phyloP scores from a whole-genome alignment of 2,797 vertebrate genomes.

The Streptopelia turtur region DNA sequence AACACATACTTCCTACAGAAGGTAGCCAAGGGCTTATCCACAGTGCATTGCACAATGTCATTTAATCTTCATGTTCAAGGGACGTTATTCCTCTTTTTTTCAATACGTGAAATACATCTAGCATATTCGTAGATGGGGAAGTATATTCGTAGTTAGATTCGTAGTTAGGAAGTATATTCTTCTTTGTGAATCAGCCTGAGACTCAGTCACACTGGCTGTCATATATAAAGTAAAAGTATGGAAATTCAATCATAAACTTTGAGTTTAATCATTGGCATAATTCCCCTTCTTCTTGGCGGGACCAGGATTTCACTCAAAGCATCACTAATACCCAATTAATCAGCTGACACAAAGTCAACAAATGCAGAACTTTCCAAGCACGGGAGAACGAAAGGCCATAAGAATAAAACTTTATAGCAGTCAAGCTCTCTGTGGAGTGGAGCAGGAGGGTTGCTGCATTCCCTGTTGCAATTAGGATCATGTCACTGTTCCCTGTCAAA shows the following conservation, averaged over 20 bases:
- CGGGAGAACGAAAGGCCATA: neutral
- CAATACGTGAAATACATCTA: neutral
- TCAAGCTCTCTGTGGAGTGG: neutral
- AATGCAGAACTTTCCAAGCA: slow-evolving; percentile 14
- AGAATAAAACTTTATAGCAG: slow-evolving; percentile 17
- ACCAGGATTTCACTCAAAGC: slow-evolving; percentile 25
- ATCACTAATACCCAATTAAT: slow-evolving; percentile 42
- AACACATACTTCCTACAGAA: slow-evolving; percentile 31
- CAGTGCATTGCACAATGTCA: neutral
- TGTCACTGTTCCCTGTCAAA: slow-evolving; percentile 44
- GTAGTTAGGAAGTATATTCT: neutral
- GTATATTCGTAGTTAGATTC: too few species aligned
- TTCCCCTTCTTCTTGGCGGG: neutral
- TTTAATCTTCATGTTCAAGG: neutral
- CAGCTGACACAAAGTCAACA: slow-evolving; percentile 38
- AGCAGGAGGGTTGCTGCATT: neutral
- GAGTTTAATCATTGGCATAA: neutral
- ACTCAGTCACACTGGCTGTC: neutral
- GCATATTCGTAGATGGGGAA: neutral
- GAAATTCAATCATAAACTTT: slow-evolving; percentile 32
- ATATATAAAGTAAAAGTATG: neutral
- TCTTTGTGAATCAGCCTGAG: neutral
- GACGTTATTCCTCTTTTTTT: neutral
- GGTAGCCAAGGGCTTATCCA: slow-evolving; percentile 33
- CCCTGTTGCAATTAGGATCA: slow-evolving; percentile 9